Base-by-base conservation (phyloP, 1,140 invertebrate species). In the Trachelipus rathkii region DNA sequence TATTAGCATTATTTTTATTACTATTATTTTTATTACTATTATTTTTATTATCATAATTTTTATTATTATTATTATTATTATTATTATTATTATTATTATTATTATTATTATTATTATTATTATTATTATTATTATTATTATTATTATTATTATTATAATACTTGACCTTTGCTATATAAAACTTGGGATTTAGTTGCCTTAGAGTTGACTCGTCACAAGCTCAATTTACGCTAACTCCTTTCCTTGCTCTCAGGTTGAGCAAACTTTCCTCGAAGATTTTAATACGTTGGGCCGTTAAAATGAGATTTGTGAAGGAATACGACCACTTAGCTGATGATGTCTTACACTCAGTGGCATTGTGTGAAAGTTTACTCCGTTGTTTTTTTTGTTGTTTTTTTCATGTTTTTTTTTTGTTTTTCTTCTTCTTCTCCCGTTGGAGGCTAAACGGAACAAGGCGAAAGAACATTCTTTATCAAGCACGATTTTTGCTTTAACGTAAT, bases 311-410 rank as follows among this genome's bases (percentile, higher is more conserved):
- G 50, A 60, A 60, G 50, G 50, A 60, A 8, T 13, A 60, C 50
- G 50, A 60, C 50, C 50, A 60, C 50, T 60, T 60, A 60, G 50
- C 50, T 60, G 50, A 60, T 60, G 50, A 60, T 60, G 50, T 19
- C 50, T 60, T 13, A 19, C 50, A 60, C 50, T 60, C 50, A 13
- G 11, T 60, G 50, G 50, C 50, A 60, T 60, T 60, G 50, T 60
- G 11, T 60, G 50, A 19, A 33, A 33, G 33, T 33, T 33, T 33
- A 33, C 33, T 33, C 33, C 33, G 33, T 33, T 33, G 33, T 33
- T 33, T 3, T 33, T 3, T 33, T n/a, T n/a, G n/a, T n/a, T n/a
- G 6, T 33, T 33, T 33, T 33, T 33, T 33, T 33, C 33, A n/a
- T n/a, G n/a, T 6, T 6, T 33, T 33, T 33, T 6, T 33, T 33